Conservation (phyloP, 2,797 vertebrate genomes). For the Neopelma chrysocephalum region DNA sequence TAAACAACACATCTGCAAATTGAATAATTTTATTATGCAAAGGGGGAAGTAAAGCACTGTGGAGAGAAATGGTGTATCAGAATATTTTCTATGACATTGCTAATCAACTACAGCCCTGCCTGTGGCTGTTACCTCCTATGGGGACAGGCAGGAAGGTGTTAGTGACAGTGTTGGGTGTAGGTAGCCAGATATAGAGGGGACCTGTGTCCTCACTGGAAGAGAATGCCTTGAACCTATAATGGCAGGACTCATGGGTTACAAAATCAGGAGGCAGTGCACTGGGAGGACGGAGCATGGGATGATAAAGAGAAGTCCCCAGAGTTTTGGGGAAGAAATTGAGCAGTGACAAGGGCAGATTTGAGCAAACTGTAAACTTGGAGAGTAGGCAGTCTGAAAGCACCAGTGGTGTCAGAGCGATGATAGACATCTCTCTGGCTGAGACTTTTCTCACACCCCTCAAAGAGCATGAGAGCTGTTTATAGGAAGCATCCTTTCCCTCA, state of each 20-base stretch:
- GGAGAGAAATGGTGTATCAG: not conserved
- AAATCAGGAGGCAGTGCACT: not conserved
- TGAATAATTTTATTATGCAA: conserved; percentile 43
- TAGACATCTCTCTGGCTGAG: not conserved
- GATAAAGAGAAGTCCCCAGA: rapidly evolving
- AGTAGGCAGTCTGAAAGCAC: not conserved
- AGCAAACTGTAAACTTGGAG: not conserved
- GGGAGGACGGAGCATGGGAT: not conserved
- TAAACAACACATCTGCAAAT: conserved; percentile 28
- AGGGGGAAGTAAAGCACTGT: not conserved
- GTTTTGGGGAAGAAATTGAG: not conserved
- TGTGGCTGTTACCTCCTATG: not conserved
- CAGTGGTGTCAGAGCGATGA: not conserved
- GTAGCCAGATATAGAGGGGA: not conserved
- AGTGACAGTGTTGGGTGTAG: not conserved
- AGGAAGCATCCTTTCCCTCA: not conserved
- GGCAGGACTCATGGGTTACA: not conserved
- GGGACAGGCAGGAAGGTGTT: not conserved
- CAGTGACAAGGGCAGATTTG: not conserved
- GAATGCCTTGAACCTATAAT: not conserved
- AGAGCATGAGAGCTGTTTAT: not conserved
- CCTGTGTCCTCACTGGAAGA: not conserved
- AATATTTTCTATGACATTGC: not conserved
- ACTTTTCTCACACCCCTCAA: not conserved
- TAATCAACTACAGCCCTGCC: not conserved